phyloP scores from a whole-genome alignment of 2,888 invertebrate species.

The Galeopsomyia nigrocyanea region DNA sequence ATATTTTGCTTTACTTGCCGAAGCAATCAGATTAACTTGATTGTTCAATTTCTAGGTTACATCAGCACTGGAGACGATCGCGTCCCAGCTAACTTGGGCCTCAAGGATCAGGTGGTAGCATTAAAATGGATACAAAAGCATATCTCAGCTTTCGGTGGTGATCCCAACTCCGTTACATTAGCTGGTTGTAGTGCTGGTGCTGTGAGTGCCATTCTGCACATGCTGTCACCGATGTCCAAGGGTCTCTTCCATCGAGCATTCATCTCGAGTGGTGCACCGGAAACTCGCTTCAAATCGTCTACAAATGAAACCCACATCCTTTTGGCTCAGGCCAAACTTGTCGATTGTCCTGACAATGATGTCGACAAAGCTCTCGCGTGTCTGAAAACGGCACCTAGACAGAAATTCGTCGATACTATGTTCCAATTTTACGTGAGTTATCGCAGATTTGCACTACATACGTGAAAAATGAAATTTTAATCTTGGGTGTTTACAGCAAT shows the following conservation, averaged over 20 bases:
- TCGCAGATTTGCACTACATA: background rate
- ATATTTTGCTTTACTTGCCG: background rate
- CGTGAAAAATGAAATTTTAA: background rate
- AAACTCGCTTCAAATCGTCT: constrained; percentile 72
- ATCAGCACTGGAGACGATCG: constrained; percentile 76
- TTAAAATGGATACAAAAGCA: constrained; percentile 78
- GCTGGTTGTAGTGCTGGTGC: constrained; percentile 73
- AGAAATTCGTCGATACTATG: constrained; percentile 13
- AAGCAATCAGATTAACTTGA: too few relatives aligned
- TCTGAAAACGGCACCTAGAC: constrained; percentile 70
- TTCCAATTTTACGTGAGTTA: constrained; percentile 16
- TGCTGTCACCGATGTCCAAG: constrained; percentile 75
- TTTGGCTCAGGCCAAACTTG: constrained; percentile 73
- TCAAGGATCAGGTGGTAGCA: constrained; percentile 80
- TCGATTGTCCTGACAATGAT: constrained; percentile 73
- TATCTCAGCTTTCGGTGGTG: constrained; percentile 74
- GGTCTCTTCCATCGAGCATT: constrained; percentile 80
- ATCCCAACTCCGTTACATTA: constrained; percentile 76
- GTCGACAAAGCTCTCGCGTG: constrained; percentile 73
- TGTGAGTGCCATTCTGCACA: constrained; percentile 67
- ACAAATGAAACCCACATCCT: constrained; percentile 73
- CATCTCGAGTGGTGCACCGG: constrained; percentile 77
- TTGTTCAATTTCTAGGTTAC: constrained; percentile 68
- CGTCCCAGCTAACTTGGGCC: constrained; percentile 79
- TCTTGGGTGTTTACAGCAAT: background rate